These are phyloP conservation scores for Euclidia mi DNA, from an alignment of 2,888 invertebrate species.

Conservation along the genomic window DNA sequence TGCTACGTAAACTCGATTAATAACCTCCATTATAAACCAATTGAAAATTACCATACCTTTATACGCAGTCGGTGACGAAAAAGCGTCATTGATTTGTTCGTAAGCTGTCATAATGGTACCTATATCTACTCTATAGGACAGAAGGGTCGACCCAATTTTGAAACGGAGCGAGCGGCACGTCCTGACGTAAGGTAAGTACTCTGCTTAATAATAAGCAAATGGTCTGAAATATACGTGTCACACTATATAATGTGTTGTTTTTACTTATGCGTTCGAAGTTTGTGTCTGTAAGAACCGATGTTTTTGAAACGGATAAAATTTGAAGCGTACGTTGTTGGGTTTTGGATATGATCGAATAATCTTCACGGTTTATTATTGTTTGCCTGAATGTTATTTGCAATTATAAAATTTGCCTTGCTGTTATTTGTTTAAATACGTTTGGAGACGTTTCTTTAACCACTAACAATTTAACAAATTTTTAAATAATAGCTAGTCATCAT, in stretches of 20 bases:
- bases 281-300: slow-evolving; percentile 4
- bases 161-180: slow-evolving; percentile 78
- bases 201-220: slow-evolving; percentile 70
- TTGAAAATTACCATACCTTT: slow-evolving; percentile 29
- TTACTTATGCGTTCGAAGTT: slow-evolving; percentile 14
- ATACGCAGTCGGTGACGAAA: slow-evolving; percentile 37
- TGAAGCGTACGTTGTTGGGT: neutral
- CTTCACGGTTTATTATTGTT: too few relatives aligned
- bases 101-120: slow-evolving; percentile 69
- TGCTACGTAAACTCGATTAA: slow-evolving; percentile 10
- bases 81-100: slow-evolving; percentile 67
- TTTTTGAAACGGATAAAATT: neutral
- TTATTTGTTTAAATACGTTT: too few relatives aligned
- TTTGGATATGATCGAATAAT: too few relatives aligned
- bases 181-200: slow-evolving; percentile 68
- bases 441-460: too few relatives aligned
- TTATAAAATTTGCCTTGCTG: too few relatives aligned
- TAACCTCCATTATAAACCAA: slow-evolving; percentile 16
- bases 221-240: slow-evolving; percentile 60
- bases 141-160: slow-evolving; percentile 79
- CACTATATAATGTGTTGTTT: slow-evolving; percentile 36
- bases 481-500: too few relatives aligned
- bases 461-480: too few relatives aligned
- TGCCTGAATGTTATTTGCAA: too few relatives aligned
- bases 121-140: slow-evolving; percentile 57